phyloP scores from a whole-genome alignment of 2,113 vertebrate genomes.

The Coptodon rendalli region DNA sequence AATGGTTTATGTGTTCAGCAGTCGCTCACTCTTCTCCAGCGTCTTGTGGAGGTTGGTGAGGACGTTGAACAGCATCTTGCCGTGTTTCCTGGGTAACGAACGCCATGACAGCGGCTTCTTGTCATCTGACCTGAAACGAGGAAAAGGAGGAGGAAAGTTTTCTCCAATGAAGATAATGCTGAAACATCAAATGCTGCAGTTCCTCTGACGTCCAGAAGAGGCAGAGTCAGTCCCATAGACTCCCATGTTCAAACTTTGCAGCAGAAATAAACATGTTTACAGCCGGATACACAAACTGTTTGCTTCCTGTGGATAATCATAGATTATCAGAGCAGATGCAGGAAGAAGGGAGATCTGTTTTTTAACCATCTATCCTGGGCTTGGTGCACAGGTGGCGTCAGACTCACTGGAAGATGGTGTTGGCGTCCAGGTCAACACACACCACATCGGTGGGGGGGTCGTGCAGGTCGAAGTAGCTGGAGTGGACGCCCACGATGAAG shows the following conservation, averaged over 20 bases:
- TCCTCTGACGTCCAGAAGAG: not conserved
- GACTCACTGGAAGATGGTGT: slow-evolving; percentile 93
- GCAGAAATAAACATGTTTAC: not conserved
- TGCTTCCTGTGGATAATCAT: not conserved
- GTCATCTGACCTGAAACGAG: slow-evolving; percentile 78
- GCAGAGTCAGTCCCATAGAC: fast-evolving
- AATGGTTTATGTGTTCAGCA: not conserved
- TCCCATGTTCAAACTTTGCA: not conserved
- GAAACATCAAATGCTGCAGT: not conserved
- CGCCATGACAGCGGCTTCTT: slow-evolving; percentile 82
- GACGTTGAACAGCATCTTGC: slow-evolving; percentile 80
- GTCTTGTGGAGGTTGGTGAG: slow-evolving; percentile 81
- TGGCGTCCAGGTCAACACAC: slow-evolving; percentile 92
- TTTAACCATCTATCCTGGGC: not conserved
- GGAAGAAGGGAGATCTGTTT: not conserved
- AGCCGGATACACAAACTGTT: not conserved
- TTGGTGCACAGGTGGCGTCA: not conserved
- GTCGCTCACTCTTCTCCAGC: slow-evolving; percentile 83
- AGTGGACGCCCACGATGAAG: slow-evolving; percentile 95
- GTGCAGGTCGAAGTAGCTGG: slow-evolving; percentile 93
- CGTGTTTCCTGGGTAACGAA: slow-evolving; percentile 82
- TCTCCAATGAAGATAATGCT: not conserved
- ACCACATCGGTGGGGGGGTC: slow-evolving; percentile 87
- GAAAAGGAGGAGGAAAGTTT: not conserved
- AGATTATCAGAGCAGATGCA: not conserved